Base-by-base conservation (phyloP, 2,888 invertebrate genomes). In the Calephelis perditalis region DNA sequence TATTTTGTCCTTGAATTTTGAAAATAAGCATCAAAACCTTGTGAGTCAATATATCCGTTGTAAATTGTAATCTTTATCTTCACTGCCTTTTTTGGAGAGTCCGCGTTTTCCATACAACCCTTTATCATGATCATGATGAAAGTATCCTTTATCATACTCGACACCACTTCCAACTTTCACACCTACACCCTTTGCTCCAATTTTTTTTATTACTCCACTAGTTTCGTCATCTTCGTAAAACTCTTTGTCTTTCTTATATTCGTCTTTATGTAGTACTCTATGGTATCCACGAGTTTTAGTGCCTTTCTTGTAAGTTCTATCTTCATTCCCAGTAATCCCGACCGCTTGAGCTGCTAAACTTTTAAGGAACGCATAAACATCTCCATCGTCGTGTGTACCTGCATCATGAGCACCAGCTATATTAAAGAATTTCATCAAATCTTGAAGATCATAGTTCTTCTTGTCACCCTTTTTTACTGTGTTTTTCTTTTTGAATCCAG, bases 201-300 rank as follows among this genome's bases (percentile, higher is more conserved):
- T 79, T 73, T 90, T 91, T 52, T 86, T 87, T 11, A 91, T 81
- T 35, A 82, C 81, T 5, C 92, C 92, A 65, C 81, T 91, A 8
- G 87, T 86, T 76, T 91, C 89, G 62, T 89, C 86, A 59, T 92
- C 91, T 72, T 92, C 92, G 69, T 91, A 92, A 77, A 92, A 92
- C 62, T 90, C 81, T 71, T 92, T 92, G 61, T 92, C 91, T 71
- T 92, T 92, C 67, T 92, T 91, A 71, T 92, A 93, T 72, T 93
- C 93, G 68, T 93, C 92, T 75, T 91, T 92, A 71, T 92, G 92
- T 63, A 92, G 91, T 0, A 92, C 86, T 67, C 86, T 88, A 68
- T 92, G 92, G 72, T 89, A 92, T 3, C 93, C 92, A 68, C 87
- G 85, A 0, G 92, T 91, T 72, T 92, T 92, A 15, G 88, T 88